A percentile compares a stretch with the other conserved stretches of the same genome.
These are phyloP conservation scores for Carlito syrichta DNA, from an alignment of 2,113 vertebrate species.

Conservation along the genomic window DNA sequence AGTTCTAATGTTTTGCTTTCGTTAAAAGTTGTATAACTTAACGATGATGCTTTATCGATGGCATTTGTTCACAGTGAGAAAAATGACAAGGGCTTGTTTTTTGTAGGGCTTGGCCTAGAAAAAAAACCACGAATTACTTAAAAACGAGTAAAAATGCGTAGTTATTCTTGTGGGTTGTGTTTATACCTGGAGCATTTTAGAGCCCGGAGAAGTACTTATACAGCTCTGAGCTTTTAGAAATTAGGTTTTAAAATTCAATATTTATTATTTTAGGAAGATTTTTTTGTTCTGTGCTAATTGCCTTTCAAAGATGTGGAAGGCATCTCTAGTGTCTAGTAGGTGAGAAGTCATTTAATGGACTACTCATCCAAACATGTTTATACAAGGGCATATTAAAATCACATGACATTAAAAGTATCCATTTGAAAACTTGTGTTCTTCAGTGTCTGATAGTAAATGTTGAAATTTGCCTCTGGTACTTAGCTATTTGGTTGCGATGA, in stretches of 20 bases:
- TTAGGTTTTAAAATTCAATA: not conserved
- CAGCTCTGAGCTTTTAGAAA: not conserved
- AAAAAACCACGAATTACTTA: not conserved
- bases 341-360: not conserved
- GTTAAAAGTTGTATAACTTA: constrained; percentile 37
- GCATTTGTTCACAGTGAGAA: constrained; percentile 8
- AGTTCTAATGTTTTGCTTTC: not conserved
- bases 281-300: not conserved
- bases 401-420: not conserved
- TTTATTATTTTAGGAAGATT: not conserved
- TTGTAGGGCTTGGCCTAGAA: not conserved
- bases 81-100: not conserved
- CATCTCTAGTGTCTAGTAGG: not conserved
- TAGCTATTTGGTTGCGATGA: not conserved
- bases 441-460: not conserved
- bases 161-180: not conserved
- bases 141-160: not conserved
- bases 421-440: not conserved
- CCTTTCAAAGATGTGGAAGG: not conserved
- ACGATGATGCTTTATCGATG: constrained; percentile 26
- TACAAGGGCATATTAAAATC: not conserved
- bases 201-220: not conserved
- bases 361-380: not conserved
- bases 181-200: not conserved
- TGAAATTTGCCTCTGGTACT: constrained; percentile 11